Conservation (phyloP, 1,140 invertebrate genomes). For the Cydia splendana region DNA sequence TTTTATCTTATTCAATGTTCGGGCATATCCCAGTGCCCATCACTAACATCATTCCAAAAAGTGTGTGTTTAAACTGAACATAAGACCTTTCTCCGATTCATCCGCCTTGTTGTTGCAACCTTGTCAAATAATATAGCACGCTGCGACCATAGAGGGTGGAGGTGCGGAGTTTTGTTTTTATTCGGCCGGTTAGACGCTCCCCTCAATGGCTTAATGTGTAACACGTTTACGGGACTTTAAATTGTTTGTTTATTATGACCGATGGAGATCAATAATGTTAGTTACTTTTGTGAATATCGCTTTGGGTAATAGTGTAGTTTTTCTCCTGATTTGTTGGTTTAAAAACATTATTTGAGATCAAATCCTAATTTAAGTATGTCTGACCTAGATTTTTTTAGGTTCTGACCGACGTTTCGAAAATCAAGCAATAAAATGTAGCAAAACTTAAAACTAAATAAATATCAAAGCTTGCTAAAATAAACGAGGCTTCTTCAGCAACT, state of each 20-base stretch:
- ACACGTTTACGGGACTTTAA: slow-evolving; percentile 18
- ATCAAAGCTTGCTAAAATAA: no score
- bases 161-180: background rate
- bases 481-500: no score
- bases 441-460: no score
- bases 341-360: no score
- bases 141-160: background rate
- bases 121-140: background rate
- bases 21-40: background rate
- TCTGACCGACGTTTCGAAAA: no score
- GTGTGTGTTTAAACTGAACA: background rate
- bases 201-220: slow-evolving; percentile 26
- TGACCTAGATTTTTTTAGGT: no score
- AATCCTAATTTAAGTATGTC: no score
- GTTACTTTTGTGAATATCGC: background rate
- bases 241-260: slow-evolving; percentile 14
- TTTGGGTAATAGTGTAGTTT: background rate
- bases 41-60: background rate
- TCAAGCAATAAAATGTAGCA: no score
- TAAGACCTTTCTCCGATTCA: background rate
- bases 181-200: slow-evolving; percentile 6
- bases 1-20: background rate
- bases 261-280: slow-evolving; percentile 6
- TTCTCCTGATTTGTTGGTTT: no score
- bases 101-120: background rate